These are phyloP conservation scores for Pseudomugil tenellus DNA, from an alignment of 2,797 vertebrate genomes.

Conservation along the genomic window DNA sequence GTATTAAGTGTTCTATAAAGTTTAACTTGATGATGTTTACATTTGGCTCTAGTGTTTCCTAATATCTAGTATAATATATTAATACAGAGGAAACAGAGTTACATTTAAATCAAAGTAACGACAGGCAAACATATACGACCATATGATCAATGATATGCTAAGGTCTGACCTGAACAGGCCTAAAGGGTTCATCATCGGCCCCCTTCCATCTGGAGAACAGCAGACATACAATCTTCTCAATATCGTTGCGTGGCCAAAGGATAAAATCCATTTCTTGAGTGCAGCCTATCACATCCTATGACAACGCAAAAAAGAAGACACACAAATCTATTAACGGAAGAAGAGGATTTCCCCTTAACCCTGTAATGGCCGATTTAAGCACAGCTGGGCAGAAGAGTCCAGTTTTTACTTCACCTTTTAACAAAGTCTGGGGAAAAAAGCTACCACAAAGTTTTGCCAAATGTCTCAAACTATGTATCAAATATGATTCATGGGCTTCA, in stretches of 20 bases:
- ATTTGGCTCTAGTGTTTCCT: no score
- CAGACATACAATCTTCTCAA: slow-evolving; percentile 99
- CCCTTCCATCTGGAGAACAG: slow-evolving; percentile 99
- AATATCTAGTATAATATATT: no score
- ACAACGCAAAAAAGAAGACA: neutral
- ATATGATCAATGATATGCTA: neutral
- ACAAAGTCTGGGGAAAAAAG: no score
- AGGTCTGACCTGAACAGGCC: slow-evolving; percentile 95
- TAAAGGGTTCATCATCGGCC: slow-evolving; percentile 95
- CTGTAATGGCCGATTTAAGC: no score
- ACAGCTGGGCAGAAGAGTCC: no score
- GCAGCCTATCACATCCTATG: slow-evolving; percentile 92
- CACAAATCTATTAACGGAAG: neutral
- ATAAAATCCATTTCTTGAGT: slow-evolving; percentile 99
- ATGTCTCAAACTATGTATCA: no score
- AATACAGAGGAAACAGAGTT: neutral
- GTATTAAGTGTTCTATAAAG: no score
- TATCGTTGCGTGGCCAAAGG: slow-evolving; percentile 99
- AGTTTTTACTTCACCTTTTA: no score
- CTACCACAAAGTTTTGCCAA: no score
- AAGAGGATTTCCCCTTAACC: neutral
- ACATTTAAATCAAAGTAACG: neutral
- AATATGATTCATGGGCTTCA: no score
- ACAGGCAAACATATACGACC: neutral
- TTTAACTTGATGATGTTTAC: neutral